These are phyloP conservation scores for Cecidostiba fungosa DNA, from an alignment of 2,888 invertebrate species.

Conservation along the genomic window DNA sequence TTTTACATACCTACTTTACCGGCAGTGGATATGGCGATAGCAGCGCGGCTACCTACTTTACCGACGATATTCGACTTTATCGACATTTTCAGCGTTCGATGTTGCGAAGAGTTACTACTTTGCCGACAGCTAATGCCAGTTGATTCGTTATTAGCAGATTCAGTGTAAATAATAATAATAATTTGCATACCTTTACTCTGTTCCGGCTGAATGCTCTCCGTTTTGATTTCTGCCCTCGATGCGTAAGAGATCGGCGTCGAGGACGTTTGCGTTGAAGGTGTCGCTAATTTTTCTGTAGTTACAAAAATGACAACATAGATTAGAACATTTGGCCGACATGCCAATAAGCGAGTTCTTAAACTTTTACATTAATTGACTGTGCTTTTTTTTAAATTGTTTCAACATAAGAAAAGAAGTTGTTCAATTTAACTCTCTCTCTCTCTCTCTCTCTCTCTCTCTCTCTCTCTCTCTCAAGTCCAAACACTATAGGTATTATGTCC, in stretches of 20 bases:
- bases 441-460: no score
- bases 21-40: background rate
- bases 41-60: background rate
- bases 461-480: no score
- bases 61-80: constrained; percentile 5
- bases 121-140: constrained; percentile 2
- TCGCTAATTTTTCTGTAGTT: constrained; percentile 80
- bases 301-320: constrained; percentile 49
- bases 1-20: background rate
- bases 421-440: no score
- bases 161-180: background rate
- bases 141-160: background rate
- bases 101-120: background rate
- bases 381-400: no score
- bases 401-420: no score
- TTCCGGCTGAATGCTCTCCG: constrained; percentile 76
- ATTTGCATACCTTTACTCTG: constrained; percentile 76
- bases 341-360: background rate
- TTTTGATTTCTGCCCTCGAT: constrained; percentile 77
- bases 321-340: background rate
- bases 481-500: no score
- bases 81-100: background rate
- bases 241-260: constrained; percentile 78
- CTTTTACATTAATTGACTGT: background rate
- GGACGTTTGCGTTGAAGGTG: constrained; percentile 78